A percentile compares a stretch with the other conserved stretches of the same genome.
Evolutionary conservation across 2,888 invertebrate species (phyloP).

Genomic region (Eutolmus rufibarbis): DNA sequence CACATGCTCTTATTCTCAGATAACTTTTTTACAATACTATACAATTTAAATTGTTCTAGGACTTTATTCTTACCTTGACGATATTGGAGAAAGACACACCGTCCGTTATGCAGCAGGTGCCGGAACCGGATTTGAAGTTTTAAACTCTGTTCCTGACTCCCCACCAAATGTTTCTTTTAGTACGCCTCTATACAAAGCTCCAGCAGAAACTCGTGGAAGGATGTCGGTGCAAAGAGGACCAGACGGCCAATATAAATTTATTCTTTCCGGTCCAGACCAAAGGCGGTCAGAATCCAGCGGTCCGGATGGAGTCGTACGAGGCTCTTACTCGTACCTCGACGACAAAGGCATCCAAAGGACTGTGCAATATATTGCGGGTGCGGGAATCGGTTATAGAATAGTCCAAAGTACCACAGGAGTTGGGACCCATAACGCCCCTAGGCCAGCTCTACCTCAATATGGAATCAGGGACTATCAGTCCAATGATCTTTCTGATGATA

Average conservation of each 20-base stretch:
- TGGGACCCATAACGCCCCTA: slow-evolving; percentile 58
- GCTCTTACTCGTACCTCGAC: slow-evolving; percentile 79
- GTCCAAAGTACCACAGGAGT: slow-evolving; percentile 75
- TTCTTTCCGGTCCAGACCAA: slow-evolving; percentile 79
- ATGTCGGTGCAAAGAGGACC: slow-evolving; percentile 76
- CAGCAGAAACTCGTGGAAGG: slow-evolving; percentile 72
- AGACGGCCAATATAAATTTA: slow-evolving; percentile 78
- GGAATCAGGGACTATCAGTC: slow-evolving; percentile 60
- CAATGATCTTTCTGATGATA: slow-evolving; percentile 57
- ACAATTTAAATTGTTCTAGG: slow-evolving; percentile 60
- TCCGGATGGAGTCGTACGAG: slow-evolving; percentile 74
- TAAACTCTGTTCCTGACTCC: slow-evolving; percentile 72
- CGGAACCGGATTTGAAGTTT: slow-evolving; percentile 78
- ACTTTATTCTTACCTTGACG: slow-evolving; percentile 76
- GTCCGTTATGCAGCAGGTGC: slow-evolving; percentile 80
- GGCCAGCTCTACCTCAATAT: slow-evolving; percentile 66
- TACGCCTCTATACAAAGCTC: slow-evolving; percentile 70
- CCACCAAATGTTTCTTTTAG: slow-evolving; percentile 71
- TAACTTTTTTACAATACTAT: neutral
- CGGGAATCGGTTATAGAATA: slow-evolving; percentile 78
- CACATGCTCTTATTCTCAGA: too few relatives aligned
- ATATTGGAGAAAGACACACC: slow-evolving; percentile 77
- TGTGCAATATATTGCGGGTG: slow-evolving; percentile 81
- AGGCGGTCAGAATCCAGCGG: slow-evolving; percentile 77
- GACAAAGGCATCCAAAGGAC: slow-evolving; percentile 80